Evolutionary conservation across 2,888 invertebrate genomes (phyloP), one percentile per base, ranked within the genome.

Genomic region (Aporophyla lueneburgensis): DNA sequence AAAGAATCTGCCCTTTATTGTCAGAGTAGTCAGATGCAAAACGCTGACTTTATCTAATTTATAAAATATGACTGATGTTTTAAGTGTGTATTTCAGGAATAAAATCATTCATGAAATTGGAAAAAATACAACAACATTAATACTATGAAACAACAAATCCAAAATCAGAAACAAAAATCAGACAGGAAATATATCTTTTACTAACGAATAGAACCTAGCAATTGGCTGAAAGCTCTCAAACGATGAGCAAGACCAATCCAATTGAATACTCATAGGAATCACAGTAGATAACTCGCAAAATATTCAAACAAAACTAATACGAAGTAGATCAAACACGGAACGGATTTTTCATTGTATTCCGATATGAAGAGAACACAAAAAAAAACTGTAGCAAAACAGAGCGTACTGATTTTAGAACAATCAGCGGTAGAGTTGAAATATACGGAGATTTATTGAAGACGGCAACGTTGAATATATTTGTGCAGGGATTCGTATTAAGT

Each of bases 331-430:
- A 80, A 79, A 87, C 74, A 79, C 56, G 24, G 73, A 66, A 73
- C 61, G 70, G 73, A 79, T 82, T 80, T 83, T 85, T 84, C 76
- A 87, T 88, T 84, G 72, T 86, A 80, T 85, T 77, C 49, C 80
- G 78, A 85, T 83, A 81, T 84, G 86, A 86, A 85, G 71, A 78
- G 72, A 78, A 65, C 68, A 33, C 56, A 75, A 80, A 81, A 87
- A 81, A 87, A 86, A 83, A 78, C 61, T 58, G 14, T 73, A 84
- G 78, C 87, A 89, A 90, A 89, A 89, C 82, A 83, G 73, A n/a
- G 78, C 82, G 83, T 86, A 87, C 88, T 90, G 88, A 92, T 91
- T 93, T 91, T 90, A 89, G 89, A 92, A 89, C 89, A 89, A 92
- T 91, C 89, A 91, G 87, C 83, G 76, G 71, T 83, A 76, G 53